Evolutionary conservation across 92 coral and sea anemone species (phyloP).

Genomic region (Scolanthus callimorphus): DNA sequence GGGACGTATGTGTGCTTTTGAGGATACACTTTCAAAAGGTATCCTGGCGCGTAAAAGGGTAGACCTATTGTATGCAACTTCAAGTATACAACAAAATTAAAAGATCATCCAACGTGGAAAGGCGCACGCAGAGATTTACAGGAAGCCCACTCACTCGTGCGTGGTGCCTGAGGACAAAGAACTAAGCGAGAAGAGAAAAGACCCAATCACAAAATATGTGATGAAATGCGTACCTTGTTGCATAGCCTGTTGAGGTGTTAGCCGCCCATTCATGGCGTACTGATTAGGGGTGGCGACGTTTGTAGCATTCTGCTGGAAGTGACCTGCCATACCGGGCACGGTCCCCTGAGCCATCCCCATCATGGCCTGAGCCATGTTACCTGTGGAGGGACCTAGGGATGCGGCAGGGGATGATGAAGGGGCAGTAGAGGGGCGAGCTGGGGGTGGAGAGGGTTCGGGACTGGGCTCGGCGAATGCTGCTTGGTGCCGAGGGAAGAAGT

Average conservation of each 20-base stretch:
- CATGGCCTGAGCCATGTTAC: constrained; percentile 37
- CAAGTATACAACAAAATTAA: too few species aligned
- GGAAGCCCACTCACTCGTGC: too few species aligned
- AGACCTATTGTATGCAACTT: too few species aligned
- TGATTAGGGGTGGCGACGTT: constrained; percentile 32
- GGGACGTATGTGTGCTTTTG: too few species aligned
- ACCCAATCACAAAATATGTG: too few species aligned
- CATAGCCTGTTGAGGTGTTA: constrained; percentile 79
- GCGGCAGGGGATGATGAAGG: constrained; percentile 35
- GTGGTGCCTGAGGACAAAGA: too few species aligned
- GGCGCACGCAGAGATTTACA: too few species aligned
- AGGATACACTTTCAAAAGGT: too few species aligned
- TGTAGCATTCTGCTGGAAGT: constrained; percentile 16
- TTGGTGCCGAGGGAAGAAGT: constrained; percentile 95
- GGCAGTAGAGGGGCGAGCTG: constrained; percentile 26
- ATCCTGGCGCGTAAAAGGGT: too few species aligned
- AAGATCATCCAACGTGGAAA: too few species aligned
- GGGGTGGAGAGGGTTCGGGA: constrained; percentile 58
- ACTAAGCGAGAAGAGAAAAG: too few species aligned
- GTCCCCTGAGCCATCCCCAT: constrained; percentile 50
- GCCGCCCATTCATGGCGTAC: constrained; percentile 59
- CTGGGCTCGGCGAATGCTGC: constrained; percentile 53
- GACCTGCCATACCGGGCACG: constrained; percentile 26
- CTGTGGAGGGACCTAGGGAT: constrained; percentile 30
- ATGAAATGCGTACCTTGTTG: constrained; percentile 91